A percentile compares a stretch with the other conserved stretches of the same genome.
Conservation (phyloP, 37 sponge, comb jelly and placozoan species). For the Geodia barretti region DNA sequence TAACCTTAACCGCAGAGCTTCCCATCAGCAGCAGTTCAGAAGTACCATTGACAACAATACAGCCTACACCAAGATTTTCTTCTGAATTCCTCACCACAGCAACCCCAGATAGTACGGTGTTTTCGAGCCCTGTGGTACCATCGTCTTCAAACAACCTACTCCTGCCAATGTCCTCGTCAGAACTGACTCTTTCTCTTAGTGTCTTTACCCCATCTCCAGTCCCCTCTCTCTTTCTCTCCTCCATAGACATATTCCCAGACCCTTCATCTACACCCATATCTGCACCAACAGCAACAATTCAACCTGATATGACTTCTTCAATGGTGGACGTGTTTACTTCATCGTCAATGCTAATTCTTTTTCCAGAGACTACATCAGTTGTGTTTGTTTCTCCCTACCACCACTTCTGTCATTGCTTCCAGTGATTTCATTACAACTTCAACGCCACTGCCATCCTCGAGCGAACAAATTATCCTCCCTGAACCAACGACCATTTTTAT, state of each 20-base stretch:
- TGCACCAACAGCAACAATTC: background rate
- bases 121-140: background rate
- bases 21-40: background rate
- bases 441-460: background rate
- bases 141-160: slow-evolving; percentile 1
- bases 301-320: background rate
- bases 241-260: background rate
- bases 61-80: background rate
- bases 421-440: too few species aligned
- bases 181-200: background rate
- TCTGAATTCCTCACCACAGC: background rate
- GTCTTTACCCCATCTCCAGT: slow-evolving; percentile 8
- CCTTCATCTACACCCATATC: background rate
- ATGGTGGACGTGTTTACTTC: background rate
- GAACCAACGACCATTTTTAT: background rate
- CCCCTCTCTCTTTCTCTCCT: background rate
- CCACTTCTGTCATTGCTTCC: too few species aligned
- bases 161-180: slow-evolving; percentile 16
- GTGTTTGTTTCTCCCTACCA: background rate
- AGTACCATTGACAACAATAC: background rate
- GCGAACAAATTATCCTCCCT: too few species aligned
- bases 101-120: background rate
- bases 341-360: too few species aligned
- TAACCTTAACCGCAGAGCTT: too few species aligned
- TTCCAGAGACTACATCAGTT: background rate